Conservation (phyloP, 2,797 vertebrate species). For the Falco peregrinus region DNA sequence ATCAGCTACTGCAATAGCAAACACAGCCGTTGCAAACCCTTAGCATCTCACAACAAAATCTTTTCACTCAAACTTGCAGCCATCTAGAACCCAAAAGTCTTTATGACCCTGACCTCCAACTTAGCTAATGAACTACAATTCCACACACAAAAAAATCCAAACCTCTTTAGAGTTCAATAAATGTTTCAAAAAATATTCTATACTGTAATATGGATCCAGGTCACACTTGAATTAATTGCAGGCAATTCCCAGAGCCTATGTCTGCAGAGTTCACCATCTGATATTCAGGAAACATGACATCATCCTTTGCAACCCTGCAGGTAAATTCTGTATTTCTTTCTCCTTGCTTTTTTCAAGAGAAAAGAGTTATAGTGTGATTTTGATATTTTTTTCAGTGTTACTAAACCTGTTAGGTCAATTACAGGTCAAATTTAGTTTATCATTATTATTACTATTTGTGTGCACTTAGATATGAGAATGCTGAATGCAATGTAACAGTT, state of each 20-base stretch:
- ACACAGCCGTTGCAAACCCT: background rate
- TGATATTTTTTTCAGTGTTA: background rate
- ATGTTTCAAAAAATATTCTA: background rate
- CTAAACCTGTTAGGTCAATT: background rate
- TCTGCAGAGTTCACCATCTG: background rate
- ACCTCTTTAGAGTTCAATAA: background rate
- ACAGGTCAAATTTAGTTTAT: background rate
- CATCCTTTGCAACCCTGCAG: background rate
- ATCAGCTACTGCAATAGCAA: background rate
- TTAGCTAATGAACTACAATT: background rate
- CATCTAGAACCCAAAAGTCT: background rate
- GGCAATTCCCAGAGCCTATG: background rate
- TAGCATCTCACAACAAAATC: background rate
- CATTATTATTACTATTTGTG: background rate
- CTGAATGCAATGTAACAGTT: background rate
- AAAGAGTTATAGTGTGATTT: background rate
- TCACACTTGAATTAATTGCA: background rate
- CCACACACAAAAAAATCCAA: rapidly evolving
- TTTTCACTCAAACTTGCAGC: background rate
- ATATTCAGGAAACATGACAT: background rate
- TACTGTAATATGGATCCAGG: background rate
- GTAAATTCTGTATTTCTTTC: background rate
- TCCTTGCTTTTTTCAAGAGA: background rate
- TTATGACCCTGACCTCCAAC: background rate
- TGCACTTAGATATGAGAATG: background rate